phyloP scores from a whole-genome alignment of 2,113 vertebrate genomes.

The Aix galericulata region DNA sequence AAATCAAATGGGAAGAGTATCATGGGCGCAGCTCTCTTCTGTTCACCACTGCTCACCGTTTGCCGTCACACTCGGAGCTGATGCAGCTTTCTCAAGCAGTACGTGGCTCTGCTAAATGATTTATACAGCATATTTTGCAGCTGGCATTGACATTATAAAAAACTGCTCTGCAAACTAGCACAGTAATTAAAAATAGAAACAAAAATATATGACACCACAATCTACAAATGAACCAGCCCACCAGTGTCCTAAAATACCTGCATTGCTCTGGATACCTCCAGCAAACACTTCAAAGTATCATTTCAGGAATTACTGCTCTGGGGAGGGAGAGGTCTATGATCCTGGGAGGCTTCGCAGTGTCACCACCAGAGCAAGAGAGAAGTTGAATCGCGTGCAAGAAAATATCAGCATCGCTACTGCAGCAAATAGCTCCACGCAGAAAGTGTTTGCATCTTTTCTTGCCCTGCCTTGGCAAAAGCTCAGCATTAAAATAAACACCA shows the following conservation, averaged over 20 bases:
- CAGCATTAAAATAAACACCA: background rate
- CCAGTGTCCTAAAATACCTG: slow-evolving; percentile 36
- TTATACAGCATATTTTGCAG: background rate
- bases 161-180: background rate
- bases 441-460: background rate
- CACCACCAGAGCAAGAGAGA: background rate
- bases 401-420: background rate
- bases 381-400: background rate
- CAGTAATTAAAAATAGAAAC: slow-evolving; percentile 33
- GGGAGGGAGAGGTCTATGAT: background rate
- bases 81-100: background rate
- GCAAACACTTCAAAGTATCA: background rate
- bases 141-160: background rate
- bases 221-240: background rate
- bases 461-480: background rate
- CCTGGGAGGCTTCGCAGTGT: background rate
- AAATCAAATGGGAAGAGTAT: background rate
- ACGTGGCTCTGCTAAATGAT: background rate
- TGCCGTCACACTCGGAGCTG: background rate
- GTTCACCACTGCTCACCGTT: background rate
- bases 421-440: background rate
- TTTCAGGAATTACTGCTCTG: background rate
- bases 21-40: background rate
- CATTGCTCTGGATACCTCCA: background rate
- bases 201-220: slow-evolving; percentile 1